phyloP scores from a whole-genome alignment of 2,888 invertebrate species.

The Phalera bucephala region DNA sequence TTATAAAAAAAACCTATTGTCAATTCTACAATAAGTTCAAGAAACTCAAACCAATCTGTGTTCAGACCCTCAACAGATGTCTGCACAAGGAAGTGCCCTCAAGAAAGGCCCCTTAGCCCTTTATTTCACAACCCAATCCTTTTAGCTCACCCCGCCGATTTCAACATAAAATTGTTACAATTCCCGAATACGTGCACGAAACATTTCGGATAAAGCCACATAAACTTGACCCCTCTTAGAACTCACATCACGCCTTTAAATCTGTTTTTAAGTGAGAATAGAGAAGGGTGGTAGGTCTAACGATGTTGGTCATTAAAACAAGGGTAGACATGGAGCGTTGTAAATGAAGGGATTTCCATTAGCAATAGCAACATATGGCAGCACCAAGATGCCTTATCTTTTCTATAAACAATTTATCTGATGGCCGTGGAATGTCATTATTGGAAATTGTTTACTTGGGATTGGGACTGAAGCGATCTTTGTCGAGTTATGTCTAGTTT shows the following conservation, averaged over 20 bases:
- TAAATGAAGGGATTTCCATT: conserved; percentile 6
- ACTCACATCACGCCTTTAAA: not conserved
- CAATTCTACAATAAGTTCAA: too few species aligned
- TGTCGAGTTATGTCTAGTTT: too few species aligned
- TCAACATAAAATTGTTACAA: conserved; percentile 1
- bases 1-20: too few species aligned
- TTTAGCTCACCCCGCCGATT: not conserved
- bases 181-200: not conserved
- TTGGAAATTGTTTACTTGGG: too few species aligned
- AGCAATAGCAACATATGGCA: conserved; percentile 2
- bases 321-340: not conserved
- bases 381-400: not conserved
- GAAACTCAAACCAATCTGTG: too few species aligned
- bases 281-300: not conserved
- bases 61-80: not conserved
- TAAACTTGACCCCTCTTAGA: not conserved
- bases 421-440: not conserved
- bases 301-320: not conserved
- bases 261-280: not conserved
- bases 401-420: not conserved
- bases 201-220: not conserved
- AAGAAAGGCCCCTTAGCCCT: not conserved
- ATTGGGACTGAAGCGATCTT: too few species aligned
- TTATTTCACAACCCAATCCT: not conserved
- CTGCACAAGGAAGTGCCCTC: not conserved